phyloP scores from a whole-genome alignment of 2,797 vertebrate genomes.

The Toxotes lorentzi region DNA sequence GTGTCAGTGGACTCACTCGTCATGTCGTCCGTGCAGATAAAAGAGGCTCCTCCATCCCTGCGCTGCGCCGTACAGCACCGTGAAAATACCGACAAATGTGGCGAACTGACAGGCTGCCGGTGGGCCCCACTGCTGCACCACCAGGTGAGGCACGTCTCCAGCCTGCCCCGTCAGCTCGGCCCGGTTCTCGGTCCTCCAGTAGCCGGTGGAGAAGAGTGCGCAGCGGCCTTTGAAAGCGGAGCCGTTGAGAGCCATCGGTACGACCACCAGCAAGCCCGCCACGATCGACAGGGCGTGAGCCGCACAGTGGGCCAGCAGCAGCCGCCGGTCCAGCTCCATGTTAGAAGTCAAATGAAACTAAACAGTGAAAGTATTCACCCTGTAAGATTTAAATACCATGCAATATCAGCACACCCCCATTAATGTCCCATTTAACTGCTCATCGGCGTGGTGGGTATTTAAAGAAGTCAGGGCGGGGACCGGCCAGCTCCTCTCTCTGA shows the following conservation, averaged over 20 bases:
- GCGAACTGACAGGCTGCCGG: conserved; percentile 86
- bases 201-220: conserved; percentile 85
- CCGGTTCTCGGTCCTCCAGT: conserved; percentile 81
- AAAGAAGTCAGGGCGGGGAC: conserved; percentile 49
- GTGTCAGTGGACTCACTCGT: conserved; percentile 82
- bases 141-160: conserved; percentile 71
- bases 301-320: conserved; percentile 85
- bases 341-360: background rate
- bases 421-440: background rate
- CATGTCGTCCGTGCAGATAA: conserved; percentile 86
- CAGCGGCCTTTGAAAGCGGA: conserved; percentile 88
- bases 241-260: conserved; percentile 87
- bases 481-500: background rate
- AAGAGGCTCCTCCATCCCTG: conserved; percentile 88
- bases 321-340: conserved; percentile 86
- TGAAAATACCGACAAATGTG: conserved; percentile 88
- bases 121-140: conserved; percentile 87
- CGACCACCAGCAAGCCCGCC: conserved; percentile 84
- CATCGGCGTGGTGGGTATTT: conserved; percentile 27
- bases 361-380: background rate
- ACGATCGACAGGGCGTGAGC: conserved; percentile 83
- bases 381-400: fast-evolving
- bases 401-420: conserved; percentile 1
- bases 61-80: conserved; percentile 86
- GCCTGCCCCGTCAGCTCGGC: conserved; percentile 53